phyloP scores from a whole-genome alignment of 2,113 vertebrate genomes.

The Fulmarus glacialis region DNA sequence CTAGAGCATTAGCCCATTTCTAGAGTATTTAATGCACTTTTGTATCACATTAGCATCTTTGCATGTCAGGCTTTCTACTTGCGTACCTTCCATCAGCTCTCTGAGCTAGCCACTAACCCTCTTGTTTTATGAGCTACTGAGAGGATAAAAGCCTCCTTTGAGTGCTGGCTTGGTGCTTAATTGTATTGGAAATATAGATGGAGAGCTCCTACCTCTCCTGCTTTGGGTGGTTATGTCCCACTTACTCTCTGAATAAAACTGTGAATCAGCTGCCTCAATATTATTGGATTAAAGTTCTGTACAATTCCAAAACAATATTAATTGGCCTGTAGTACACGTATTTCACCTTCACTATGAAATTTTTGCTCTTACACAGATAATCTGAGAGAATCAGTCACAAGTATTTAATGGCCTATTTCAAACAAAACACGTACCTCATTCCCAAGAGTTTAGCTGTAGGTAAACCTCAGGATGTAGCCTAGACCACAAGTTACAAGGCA shows the following conservation, averaged over 20 bases:
- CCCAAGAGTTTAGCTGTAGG: neutral
- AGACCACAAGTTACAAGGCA: neutral
- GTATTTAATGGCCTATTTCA: neutral
- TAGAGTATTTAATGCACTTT: neutral
- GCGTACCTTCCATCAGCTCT: neutral
- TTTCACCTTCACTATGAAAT: neutral
- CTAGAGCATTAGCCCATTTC: constrained; percentile 25
- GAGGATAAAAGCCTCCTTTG: neutral
- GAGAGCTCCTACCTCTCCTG: neutral
- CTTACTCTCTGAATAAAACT: neutral
- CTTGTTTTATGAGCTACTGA: neutral
- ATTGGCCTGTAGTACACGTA: neutral
- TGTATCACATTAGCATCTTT: neutral
- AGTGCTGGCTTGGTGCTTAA: neutral
- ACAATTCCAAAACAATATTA: neutral
- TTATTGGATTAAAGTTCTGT: neutral
- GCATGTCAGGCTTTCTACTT: neutral
- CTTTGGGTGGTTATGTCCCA: neutral
- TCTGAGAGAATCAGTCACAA: neutral
- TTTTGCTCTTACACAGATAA: neutral
- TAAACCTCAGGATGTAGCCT: neutral
- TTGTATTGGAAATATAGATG: neutral
- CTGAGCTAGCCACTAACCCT: neutral
- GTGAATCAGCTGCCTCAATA: neutral
- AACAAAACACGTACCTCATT: neutral